phyloP scores from a whole-genome alignment of 2,113 vertebrate genomes.

The Lonchura striata region DNA sequence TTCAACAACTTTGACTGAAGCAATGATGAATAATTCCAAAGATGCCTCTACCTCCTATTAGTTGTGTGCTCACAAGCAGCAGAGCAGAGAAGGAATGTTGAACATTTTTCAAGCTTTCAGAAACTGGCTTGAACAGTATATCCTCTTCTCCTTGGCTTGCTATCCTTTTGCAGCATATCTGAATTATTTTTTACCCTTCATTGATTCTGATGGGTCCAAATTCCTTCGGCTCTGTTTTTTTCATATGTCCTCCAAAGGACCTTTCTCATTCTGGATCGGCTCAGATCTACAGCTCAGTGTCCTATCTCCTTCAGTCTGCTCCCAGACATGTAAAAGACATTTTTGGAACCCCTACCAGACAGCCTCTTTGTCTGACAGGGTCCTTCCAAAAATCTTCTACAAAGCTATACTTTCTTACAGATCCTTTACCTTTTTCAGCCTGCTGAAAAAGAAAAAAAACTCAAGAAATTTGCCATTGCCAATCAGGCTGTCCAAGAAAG shows the following conservation, averaged over 20 bases:
- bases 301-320: neutral
- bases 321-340: neutral
- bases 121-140: neutral
- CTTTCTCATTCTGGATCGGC: neutral
- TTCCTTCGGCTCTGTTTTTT: neutral
- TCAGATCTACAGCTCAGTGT: neutral
- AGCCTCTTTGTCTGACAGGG: rapidly evolving
- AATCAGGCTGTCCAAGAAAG: neutral
- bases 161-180: neutral
- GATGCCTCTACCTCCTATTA: neutral
- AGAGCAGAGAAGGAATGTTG: neutral
- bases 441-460: neutral
- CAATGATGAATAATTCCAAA: neutral
- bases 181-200: neutral
- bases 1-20: neutral
- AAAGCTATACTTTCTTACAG: neutral
- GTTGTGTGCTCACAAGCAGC: neutral
- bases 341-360: neutral
- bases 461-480: neutral
- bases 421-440: neutral
- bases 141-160: neutral
- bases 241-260: neutral
- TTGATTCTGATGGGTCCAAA: neutral
- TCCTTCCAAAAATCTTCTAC: neutral
- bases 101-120: neutral